Evolutionary conservation across 2,797 vertebrate genomes (phyloP).

Genomic region (Cryptoprocta ferox): DNA sequence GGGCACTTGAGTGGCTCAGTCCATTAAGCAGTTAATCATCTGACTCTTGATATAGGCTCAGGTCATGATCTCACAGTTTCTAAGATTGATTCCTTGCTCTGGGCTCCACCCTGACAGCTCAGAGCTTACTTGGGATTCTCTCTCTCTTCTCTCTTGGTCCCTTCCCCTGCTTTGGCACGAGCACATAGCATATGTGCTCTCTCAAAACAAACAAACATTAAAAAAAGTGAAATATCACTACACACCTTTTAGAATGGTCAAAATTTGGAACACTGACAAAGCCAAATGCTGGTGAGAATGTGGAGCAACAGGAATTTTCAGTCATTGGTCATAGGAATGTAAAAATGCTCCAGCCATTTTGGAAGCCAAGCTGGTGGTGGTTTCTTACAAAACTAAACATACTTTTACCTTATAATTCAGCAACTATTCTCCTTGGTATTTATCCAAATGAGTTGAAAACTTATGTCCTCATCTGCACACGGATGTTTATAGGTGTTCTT

Average conservation of each 20-base stretch:
- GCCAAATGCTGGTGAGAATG: neutral
- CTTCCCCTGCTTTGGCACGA: too few species aligned
- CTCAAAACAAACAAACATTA: too few species aligned
- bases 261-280: neutral
- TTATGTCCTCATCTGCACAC: neutral
- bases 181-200: too few species aligned
- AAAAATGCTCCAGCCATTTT: neutral
- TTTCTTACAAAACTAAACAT: neutral
- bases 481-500: neutral
- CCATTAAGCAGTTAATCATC: too few species aligned
- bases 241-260: neutral
- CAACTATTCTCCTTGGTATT: neutral
- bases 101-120: too few species aligned
- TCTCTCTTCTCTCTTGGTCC: too few species aligned
- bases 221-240: neutral
- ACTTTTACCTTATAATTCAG: neutral
- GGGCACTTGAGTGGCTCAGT: too few species aligned
- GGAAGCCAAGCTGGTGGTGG: neutral
- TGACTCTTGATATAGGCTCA: too few species aligned
- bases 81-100: too few species aligned
- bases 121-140: too few species aligned
- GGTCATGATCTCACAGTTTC: too few species aligned
- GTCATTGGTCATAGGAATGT: neutral
- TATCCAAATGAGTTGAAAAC: neutral
- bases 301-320: neutral